Conservation (phyloP, 2,113 vertebrate genomes). For the Dascyllus trimaculatus region DNA sequence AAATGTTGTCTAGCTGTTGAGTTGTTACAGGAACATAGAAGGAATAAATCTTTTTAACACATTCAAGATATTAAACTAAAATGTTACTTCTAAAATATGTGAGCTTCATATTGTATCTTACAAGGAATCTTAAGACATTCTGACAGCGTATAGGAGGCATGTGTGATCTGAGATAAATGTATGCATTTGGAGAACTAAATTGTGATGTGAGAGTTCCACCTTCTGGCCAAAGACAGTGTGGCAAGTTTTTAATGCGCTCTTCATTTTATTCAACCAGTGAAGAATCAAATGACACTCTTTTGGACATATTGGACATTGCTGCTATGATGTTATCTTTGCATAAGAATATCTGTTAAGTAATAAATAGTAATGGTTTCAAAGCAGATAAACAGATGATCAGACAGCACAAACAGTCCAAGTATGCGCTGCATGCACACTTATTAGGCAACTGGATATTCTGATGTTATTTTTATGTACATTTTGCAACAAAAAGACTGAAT, state of each 20-base stretch:
- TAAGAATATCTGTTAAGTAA: neutral
- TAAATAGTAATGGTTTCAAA: neutral
- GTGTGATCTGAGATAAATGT: neutral
- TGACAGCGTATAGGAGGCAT: neutral
- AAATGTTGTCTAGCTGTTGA: neutral
- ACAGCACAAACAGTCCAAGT: no score
- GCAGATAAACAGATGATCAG: neutral
- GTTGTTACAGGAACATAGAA: neutral
- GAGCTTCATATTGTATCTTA: neutral
- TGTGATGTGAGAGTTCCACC: constrained; percentile 68
- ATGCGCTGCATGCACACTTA: no score
- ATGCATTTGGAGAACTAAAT: constrained; percentile 14
- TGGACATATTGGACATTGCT: neutral
- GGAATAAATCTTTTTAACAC: neutral
- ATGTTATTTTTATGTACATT: no score
- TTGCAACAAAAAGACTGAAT: no score
- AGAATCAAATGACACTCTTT: neutral
- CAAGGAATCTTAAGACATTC: neutral
- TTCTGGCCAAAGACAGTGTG: constrained; percentile 57
- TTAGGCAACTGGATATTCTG: no score
- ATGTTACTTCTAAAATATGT: neutral
- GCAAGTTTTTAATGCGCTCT: constrained; percentile 13
- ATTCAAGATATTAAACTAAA: neutral
- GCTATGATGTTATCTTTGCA: neutral
- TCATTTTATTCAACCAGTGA: neutral